phyloP scores from a whole-genome alignment of 2,797 vertebrate genomes.

The Onychomys torridus region DNA sequence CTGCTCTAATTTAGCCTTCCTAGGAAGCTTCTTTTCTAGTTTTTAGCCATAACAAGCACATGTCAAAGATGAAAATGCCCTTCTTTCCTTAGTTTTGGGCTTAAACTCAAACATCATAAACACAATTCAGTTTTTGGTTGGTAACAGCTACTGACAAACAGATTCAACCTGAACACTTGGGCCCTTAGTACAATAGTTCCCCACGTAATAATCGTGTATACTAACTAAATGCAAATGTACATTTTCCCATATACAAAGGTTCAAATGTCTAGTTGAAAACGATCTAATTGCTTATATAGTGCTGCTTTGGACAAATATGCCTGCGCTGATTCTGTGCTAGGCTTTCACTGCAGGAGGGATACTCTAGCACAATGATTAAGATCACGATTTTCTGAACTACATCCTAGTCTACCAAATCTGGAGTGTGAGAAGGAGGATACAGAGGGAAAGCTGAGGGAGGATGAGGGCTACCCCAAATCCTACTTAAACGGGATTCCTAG shows the following conservation, averaged over 20 bases:
- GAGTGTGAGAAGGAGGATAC: neutral
- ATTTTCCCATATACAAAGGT: slow-evolving; percentile 11
- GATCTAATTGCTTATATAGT: neutral
- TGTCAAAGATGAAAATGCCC: neutral
- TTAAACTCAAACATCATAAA: slow-evolving; percentile 26
- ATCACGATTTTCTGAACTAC: neutral
- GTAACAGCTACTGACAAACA: neutral
- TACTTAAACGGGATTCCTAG: neutral
- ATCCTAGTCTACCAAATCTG: neutral
- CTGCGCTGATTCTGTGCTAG: neutral
- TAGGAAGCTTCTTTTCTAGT: neutral
- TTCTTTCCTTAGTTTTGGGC: neutral
- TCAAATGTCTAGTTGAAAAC: neutral
- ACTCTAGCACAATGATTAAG: neutral
- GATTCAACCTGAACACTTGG: neutral
- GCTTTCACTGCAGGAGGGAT: neutral
- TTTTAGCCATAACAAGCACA: neutral
- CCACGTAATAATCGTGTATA: neutral
- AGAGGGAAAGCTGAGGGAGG: neutral
- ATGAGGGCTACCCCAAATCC: neutral
- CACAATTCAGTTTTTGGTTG: neutral
- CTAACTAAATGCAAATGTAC: neutral
- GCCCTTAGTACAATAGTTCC: slow-evolving; percentile 2
- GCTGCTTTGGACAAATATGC: neutral
- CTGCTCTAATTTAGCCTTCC: neutral